Base-by-base conservation (phyloP, 1,140 invertebrate species). In the Penaeus indicus region DNA sequence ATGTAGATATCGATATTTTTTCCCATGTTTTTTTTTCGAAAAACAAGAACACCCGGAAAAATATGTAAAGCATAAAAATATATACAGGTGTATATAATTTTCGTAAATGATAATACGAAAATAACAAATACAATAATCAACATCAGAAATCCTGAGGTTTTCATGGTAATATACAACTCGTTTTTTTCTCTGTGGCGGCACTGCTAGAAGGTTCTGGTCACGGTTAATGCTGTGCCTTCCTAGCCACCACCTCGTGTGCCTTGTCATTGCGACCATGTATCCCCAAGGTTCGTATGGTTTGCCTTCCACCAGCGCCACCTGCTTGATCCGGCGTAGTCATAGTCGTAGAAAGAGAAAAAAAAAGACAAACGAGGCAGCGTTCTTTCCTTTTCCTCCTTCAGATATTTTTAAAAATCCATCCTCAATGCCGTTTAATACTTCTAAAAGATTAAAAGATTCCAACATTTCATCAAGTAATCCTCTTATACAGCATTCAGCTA, bases 191-290 rank as follows among this genome's bases (percentile, higher is more conserved):
- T 88, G 87, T 88, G 87, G 87, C 87, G 87, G 87, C 87, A 88
- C 87, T 88, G 87, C 87, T 88, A 88, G 87, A 88, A 88, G 87
- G 87, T 88, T 75, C 87, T 88, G 87, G 87, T 84, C 87, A 88
- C 87, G 87, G 87, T 88, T 88, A 47, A 84, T 84, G 79, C 87
- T 88, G 87, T 88, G 87, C 87, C 87, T 88, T 88, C 81, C 81
- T 88, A 84, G 87, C 87, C 87, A 88, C 81, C 87, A 88, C 87
- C 87, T 84, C 87, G 87, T 88, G 87, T 88, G 87, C 87, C 87
- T 88, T 88, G 87, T 88, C 82, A 88, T 78, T 61, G 81, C 82
- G 81, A 88, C 81, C 87, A 88, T 77, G 86, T 82, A 75, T 83
- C 78, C 81, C 87, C 78, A 88, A 88, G 87, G 87, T 88, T 88